Percentiles rank a stretch among this genome's conserved stretches.
Conservation (phyloP, 2,797 vertebrate genomes). For the Arrhamphus sclerolepis region DNA sequence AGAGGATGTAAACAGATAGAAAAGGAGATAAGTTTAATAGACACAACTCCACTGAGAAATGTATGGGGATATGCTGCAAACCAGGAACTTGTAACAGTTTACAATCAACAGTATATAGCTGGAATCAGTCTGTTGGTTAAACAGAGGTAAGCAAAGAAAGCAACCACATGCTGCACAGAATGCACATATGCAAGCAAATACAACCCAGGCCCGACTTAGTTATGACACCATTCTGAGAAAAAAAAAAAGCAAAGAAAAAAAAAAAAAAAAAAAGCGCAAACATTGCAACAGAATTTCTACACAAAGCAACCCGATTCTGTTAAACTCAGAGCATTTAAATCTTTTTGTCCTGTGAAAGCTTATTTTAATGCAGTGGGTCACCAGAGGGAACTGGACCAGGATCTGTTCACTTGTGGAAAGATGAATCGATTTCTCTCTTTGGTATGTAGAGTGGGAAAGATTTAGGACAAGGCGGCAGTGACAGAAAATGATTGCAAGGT, state of each 20-base stretch:
- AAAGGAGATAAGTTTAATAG: slow-evolving; percentile 8
- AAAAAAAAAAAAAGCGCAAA: too few relatives aligned
- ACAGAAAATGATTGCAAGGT: slow-evolving; percentile 42
- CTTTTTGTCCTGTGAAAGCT: slow-evolving; percentile 27
- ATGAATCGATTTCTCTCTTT: slow-evolving; percentile 59
- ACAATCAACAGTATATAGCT: not conserved
- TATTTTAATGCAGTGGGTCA: slow-evolving; percentile 37
- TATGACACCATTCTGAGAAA: not conserved
- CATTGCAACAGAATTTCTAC: slow-evolving; percentile 9
- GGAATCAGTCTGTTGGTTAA: too few relatives aligned
- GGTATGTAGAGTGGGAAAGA: slow-evolving; percentile 41
- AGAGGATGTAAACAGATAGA: slow-evolving; percentile 18
- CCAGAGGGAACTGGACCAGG: slow-evolving; percentile 39
- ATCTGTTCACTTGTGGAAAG: slow-evolving; percentile 31
- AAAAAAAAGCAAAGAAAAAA: too few relatives aligned
- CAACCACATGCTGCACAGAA: not conserved
- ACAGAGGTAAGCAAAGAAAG: not conserved
- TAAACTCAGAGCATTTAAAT: slow-evolving; percentile 22
- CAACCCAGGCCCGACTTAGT: not conserved
- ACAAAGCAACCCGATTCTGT: slow-evolving; percentile 9
- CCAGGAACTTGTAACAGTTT: not conserved
- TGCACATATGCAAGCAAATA: slow-evolving; percentile 8
- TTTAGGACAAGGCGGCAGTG: slow-evolving; percentile 18
- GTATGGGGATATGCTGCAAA: too few relatives aligned
- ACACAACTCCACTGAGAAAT: not conserved